These are phyloP conservation scores for Brenthis hecate DNA, from an alignment of 2,888 invertebrate species.

Conservation along the genomic window DNA sequence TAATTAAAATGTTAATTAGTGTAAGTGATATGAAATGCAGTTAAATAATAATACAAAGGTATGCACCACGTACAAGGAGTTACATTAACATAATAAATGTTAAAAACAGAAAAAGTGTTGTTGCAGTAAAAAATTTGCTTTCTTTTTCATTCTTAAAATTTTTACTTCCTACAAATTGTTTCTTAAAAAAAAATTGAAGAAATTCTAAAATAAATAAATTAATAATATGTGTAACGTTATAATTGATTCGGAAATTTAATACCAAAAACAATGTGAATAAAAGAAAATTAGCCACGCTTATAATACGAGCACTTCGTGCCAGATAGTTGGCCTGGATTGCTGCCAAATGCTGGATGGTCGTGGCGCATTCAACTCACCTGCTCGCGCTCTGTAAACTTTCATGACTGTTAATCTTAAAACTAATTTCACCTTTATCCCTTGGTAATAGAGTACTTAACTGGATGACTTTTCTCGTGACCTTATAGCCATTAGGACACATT, in stretches of 20 bases:
- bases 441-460: conserved; percentile 3
- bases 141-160: not conserved
- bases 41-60: conserved; percentile 7
- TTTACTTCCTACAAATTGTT: not conserved
- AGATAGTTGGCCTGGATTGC: conserved; percentile 32
- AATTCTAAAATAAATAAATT: conserved; percentile 1
- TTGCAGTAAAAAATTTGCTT: not conserved
- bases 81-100: not conserved
- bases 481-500: conserved; percentile 22
- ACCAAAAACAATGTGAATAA: conserved; percentile 15
- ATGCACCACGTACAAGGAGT: not conserved
- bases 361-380: conserved; percentile 51
- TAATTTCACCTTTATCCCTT: conserved; percentile 21
- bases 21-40: conserved; percentile 14
- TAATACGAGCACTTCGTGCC: conserved; percentile 27
- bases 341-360: conserved; percentile 27
- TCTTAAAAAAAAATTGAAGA: not conserved
- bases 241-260: conserved; percentile 3
- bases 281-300: conserved; percentile 28
- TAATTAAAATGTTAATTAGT: conserved; percentile 24
- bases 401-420: conserved; percentile 26
- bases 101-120: not conserved
- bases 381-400: conserved; percentile 33
- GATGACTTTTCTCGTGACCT: conserved; percentile 3
- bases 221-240: not conserved